Evolutionary conservation across 1,140 invertebrate species (phyloP).

Genomic region (Drosophila nigrodunni): DNA sequence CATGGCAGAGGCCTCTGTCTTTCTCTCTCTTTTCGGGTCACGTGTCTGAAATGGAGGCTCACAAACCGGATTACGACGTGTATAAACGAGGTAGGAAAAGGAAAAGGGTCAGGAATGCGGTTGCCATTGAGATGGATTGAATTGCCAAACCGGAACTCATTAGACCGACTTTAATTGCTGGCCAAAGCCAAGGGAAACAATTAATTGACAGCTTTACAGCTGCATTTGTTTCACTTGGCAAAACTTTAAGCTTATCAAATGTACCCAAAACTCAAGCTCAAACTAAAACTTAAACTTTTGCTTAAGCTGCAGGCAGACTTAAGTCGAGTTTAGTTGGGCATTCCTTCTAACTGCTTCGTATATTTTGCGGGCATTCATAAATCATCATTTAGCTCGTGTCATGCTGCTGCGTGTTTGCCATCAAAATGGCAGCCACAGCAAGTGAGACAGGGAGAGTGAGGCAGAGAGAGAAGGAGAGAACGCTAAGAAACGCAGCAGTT

Average conservation of each 20-base stretch:
- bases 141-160: conserved; percentile 10
- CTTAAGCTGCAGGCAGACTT: background rate
- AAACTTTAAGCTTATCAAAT: conserved; percentile 22
- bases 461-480: background rate
- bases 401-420: conserved; percentile 63
- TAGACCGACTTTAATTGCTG: conserved; percentile 35
- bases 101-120: background rate
- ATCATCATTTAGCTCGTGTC: conserved; percentile 72
- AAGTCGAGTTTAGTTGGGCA: conserved; percentile 13
- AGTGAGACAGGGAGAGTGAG: background rate
- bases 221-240: background rate
- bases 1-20: conserved; percentile 3
- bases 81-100: background rate
- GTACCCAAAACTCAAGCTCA: background rate
- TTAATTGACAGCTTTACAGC: background rate
- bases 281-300: conserved; percentile 5
- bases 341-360: background rate
- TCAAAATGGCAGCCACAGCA: conserved; percentile 48
- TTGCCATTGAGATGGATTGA: conserved; percentile 8
- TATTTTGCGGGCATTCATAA: conserved; percentile 50
- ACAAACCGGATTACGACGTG: conserved; percentile 31
- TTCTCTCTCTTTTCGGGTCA: conserved; percentile 17
- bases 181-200: conserved; percentile 3
- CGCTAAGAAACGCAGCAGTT: conserved; percentile 2
- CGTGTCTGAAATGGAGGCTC: conserved; percentile 22